These are phyloP conservation scores for Megaceryle torquata DNA, from an alignment of 2,113 vertebrate species.

Conservation along the genomic window DNA sequence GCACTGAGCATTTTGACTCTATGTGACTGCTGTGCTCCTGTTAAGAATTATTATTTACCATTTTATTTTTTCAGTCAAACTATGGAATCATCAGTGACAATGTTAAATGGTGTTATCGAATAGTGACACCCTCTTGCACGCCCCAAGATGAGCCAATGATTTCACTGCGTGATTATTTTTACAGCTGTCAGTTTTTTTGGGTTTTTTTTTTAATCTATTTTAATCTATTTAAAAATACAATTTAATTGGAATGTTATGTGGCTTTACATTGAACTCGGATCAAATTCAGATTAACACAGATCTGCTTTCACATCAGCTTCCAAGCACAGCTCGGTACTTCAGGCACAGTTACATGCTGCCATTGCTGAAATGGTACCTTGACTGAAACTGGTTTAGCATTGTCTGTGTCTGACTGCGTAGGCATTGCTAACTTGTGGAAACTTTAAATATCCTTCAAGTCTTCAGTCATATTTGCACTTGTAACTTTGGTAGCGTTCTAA, in stretches of 20 bases:
- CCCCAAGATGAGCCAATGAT: not conserved
- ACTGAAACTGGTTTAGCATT: not conserved
- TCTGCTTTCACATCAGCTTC: not conserved
- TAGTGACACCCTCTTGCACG: not conserved
- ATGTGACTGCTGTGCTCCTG: not conserved
- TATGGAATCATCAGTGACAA: not conserved
- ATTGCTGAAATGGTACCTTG: not conserved
- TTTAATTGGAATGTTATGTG: not conserved
- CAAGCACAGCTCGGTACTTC: not conserved
- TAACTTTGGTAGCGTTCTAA: not conserved
- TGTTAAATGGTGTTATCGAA: not conserved
- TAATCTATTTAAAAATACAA: not conserved
- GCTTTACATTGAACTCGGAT: not conserved
- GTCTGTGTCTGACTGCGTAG: not conserved
- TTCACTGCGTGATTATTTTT: not conserved
- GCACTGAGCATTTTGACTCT: not conserved
- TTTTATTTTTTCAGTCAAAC: not conserved
- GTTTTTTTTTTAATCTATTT: not conserved
- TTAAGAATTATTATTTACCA: not conserved
- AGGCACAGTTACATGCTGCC: not conserved
- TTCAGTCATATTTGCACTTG: not conserved
- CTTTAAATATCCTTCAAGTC: not conserved
- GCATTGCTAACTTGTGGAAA: not conserved
- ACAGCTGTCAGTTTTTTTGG: not conserved
- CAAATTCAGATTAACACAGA: not conserved